Evolutionary conservation across 2,888 invertebrate genomes (phyloP).

Genomic region (Hybos culiciformis): DNA sequence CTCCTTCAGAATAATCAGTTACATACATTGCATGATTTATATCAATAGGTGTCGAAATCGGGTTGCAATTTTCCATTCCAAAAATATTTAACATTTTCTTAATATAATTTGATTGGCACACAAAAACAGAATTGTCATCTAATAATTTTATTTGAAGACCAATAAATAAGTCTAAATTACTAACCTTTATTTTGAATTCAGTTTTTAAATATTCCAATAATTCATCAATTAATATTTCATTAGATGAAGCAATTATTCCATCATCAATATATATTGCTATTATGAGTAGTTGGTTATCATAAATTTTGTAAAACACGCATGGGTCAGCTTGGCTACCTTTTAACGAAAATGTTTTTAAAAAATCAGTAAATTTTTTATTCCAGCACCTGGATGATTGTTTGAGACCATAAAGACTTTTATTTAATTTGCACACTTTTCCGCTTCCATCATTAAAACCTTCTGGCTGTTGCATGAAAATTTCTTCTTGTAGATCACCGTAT

Average conservation of each 20-base stretch:
- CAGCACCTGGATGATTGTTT: too few relatives aligned
- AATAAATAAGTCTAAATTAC: conserved; percentile 2
- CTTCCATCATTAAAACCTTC: too few relatives aligned
- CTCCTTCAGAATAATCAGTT: too few relatives aligned
- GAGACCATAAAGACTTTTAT: too few relatives aligned
- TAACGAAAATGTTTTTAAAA: not conserved
- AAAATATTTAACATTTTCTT: not conserved
- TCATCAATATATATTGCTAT: conserved; percentile 6
- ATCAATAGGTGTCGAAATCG: too few relatives aligned
- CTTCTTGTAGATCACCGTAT: too few relatives aligned
- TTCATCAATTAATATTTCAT: not conserved
- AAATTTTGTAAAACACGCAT: too few relatives aligned
- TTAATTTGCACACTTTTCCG: too few relatives aligned
- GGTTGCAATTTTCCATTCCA: not conserved
- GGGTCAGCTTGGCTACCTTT: not conserved
- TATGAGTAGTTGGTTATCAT: too few relatives aligned
- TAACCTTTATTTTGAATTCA: conserved; percentile 4
- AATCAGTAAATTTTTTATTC: not conserved
- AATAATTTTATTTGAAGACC: conserved; percentile 1
- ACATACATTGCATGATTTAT: too few relatives aligned
- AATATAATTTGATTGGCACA: conserved; percentile 2
- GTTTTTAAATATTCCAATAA: conserved; percentile 1
- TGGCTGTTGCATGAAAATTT: too few relatives aligned
- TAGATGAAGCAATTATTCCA: conserved; percentile 4
- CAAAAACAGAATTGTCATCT: not conserved